Evolutionary conservation across 2,888 invertebrate genomes (phyloP).

Genomic region (Catotricha subobsoleta): DNA sequence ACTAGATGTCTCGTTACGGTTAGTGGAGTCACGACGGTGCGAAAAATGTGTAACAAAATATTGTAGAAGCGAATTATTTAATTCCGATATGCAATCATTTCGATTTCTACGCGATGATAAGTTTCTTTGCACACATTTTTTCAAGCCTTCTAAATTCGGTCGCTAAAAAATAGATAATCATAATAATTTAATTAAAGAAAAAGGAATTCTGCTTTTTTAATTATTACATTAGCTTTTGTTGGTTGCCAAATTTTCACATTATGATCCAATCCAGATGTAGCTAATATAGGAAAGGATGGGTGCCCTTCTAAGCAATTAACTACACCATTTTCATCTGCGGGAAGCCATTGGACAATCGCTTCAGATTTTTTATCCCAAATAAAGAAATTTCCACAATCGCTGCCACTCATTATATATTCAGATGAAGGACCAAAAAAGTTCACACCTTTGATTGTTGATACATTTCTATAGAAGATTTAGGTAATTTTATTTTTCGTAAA

Average conservation of each 20-base stretch:
- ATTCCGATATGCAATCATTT: too few relatives aligned
- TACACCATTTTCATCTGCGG: conserved; percentile 65
- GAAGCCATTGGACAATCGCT: conserved; percentile 74
- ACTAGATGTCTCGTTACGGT: too few relatives aligned
- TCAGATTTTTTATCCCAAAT: conserved; percentile 84
- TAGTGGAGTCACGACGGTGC: too few relatives aligned
- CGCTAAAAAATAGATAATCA: conserved; percentile 13
- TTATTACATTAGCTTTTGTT: not conserved
- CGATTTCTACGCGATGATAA: conserved; percentile 2
- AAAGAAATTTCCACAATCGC: conserved; percentile 74
- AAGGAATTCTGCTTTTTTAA: not conserved
- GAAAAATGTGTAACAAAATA: too few relatives aligned
- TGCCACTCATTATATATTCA: conserved; percentile 82
- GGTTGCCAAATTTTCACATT: conserved; percentile 75
- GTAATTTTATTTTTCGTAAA: too few relatives aligned
- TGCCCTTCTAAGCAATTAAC: conserved; percentile 88
- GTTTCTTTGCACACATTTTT: conserved; percentile 16
- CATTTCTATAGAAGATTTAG: conserved; percentile 36
- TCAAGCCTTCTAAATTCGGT: conserved; percentile 18
- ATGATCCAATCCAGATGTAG: conserved; percentile 72
- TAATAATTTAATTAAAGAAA: not conserved
- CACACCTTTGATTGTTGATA: conserved; percentile 72
- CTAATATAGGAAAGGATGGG: conserved; percentile 69
- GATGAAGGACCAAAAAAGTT: conserved; percentile 85
- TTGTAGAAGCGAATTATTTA: too few relatives aligned